These are phyloP conservation scores for Eremobia ochroleuca DNA, from an alignment of 2,888 invertebrate species.

Conservation along the genomic window DNA sequence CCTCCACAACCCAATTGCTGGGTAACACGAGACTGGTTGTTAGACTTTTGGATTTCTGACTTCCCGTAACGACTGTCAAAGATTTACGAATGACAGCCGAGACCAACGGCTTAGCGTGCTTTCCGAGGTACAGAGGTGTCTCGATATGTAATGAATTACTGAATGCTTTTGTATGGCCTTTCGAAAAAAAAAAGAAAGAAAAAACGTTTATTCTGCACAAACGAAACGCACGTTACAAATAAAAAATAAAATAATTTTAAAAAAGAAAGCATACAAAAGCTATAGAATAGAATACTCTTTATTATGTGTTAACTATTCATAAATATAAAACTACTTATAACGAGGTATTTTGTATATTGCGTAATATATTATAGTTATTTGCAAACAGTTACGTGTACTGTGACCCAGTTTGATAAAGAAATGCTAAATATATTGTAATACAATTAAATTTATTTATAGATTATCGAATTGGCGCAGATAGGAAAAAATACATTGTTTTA, in stretches of 20 bases:
- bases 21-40: background rate
- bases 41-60: background rate
- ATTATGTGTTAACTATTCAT: too few species aligned
- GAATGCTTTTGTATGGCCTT: background rate
- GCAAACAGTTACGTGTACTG: constrained; percentile 61
- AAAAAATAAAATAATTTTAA: too few species aligned
- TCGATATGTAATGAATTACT: background rate
- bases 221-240: too few species aligned
- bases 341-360: constrained; percentile 4
- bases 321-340: background rate
- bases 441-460: constrained; percentile 59
- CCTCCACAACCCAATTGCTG: background rate
- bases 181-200: too few species aligned
- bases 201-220: too few species aligned
- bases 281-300: too few species aligned
- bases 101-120: background rate
- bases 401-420: constrained; percentile 68
- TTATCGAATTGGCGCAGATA: constrained; percentile 59
- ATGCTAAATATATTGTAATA: constrained; percentile 56
- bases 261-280: background rate
- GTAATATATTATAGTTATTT: constrained; percentile 52
- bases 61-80: background rate
- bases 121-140: background rate
- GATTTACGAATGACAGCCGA: background rate
- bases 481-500: constrained; percentile 31